phyloP scores from a whole-genome alignment of 2,113 vertebrate species.

The Promerops cafer region DNA sequence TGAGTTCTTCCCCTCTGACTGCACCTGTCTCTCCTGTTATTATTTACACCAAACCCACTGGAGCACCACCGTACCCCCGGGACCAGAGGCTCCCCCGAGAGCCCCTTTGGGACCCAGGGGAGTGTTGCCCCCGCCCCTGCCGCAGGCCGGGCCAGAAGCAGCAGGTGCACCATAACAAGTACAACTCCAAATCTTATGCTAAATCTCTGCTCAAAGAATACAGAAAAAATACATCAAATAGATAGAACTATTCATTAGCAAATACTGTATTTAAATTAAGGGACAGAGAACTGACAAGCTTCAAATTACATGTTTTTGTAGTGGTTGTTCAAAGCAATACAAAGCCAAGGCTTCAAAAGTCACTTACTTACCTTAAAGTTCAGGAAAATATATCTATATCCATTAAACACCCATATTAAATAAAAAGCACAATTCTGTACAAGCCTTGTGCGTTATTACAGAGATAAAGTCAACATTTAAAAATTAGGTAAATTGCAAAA shows the following conservation, averaged over 20 bases:
- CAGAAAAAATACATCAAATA: neutral
- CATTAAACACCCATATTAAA: neutral
- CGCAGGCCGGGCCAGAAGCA: too few species aligned
- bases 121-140: too few species aligned
- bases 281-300: neutral
- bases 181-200: neutral
- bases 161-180: too few species aligned
- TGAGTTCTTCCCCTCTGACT: too few species aligned
- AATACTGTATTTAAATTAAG: neutral
- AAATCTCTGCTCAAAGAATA: neutral
- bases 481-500: neutral
- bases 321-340: neutral
- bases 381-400: accelerated
- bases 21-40: too few species aligned
- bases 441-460: neutral
- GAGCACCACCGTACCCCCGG: too few species aligned
- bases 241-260: neutral
- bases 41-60: too few species aligned
- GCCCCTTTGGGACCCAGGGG: too few species aligned
- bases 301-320: neutral
- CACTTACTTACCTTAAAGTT: neutral
- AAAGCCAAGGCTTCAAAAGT: neutral
- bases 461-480: neutral
- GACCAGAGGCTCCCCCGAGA: too few species aligned
- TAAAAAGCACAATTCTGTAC: neutral